phyloP scores from a whole-genome alignment of 2,113 vertebrate species.

The Cyanoramphus novaezelandiae region DNA sequence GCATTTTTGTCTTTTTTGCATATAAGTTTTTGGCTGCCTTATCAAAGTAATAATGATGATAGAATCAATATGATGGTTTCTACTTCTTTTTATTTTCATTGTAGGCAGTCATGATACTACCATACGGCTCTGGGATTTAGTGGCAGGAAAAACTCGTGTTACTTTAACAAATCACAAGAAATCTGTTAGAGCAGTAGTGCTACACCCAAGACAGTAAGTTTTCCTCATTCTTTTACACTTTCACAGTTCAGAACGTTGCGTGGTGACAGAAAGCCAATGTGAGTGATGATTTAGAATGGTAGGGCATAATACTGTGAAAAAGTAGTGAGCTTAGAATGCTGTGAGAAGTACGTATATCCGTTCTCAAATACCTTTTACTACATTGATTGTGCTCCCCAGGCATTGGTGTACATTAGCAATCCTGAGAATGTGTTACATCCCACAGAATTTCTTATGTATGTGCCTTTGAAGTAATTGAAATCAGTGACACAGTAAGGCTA shows the following conservation, averaged over 20 bases:
- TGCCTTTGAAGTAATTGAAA: background rate
- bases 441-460: background rate
- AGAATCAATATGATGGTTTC: background rate
- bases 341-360: background rate
- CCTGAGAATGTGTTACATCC: background rate
- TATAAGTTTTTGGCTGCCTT: background rate
- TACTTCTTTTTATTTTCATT: background rate
- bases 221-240: background rate
- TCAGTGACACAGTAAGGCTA: background rate
- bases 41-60: background rate
- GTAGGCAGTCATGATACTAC: slow-evolving; percentile 96
- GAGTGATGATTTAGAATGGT: background rate
- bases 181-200: slow-evolving; percentile 89
- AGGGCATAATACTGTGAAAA: background rate
- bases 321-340: background rate
- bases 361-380: background rate
- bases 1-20: background rate
- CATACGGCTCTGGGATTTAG: slow-evolving; percentile 95
- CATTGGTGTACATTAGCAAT: background rate
- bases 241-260: background rate
- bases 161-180: slow-evolving; percentile 99
- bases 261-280: background rate
- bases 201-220: slow-evolving; percentile 94
- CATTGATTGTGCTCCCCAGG: background rate
- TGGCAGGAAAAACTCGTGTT: slow-evolving; percentile 96